These are phyloP conservation scores for Pissodes strobi DNA, from an alignment of 1,140 invertebrate genomes.

Conservation along the genomic window DNA sequence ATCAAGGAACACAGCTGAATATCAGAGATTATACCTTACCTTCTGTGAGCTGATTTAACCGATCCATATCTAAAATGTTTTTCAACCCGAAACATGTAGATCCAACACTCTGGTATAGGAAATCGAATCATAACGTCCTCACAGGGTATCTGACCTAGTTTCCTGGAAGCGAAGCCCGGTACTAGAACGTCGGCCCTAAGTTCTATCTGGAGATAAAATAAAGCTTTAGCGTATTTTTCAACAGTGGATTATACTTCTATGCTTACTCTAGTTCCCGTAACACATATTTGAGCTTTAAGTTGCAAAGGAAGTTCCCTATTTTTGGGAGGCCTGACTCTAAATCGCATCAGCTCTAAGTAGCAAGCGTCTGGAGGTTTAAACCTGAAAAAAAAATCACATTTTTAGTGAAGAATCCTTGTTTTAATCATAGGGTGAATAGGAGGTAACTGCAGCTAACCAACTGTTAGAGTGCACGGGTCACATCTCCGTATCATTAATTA, in stretches of 20 bases:
- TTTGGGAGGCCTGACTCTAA: conserved; percentile 92
- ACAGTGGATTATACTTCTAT: no score
- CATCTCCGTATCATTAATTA: no score
- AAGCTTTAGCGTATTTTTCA: no score
- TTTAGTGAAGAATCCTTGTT: no score
- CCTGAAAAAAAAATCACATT: conserved; percentile 60
- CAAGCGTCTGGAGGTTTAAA: conserved; percentile 98
- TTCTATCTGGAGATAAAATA: conserved; percentile 70
- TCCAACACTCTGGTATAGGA: conserved; percentile 98
- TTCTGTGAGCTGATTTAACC: conserved; percentile 92
- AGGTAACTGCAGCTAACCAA: no score
- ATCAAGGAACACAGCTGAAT: no score
- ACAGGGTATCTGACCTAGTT: conserved; percentile 93
- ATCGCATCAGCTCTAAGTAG: conserved; percentile 96
- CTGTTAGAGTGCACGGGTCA: no score
- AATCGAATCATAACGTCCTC: conserved; percentile 97
- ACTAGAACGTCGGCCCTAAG: conserved; percentile 92
- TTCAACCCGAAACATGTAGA: conserved; percentile 97
- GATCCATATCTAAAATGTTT: conserved; percentile 99
- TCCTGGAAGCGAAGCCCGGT: conserved; percentile 93
- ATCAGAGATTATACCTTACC: no score
- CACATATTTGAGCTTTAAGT: conserved; percentile 84
- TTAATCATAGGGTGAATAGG: no score
- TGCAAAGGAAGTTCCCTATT: conserved; percentile 97
- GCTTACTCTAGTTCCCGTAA: conserved; percentile 79